Evolutionary conservation across 2,888 invertebrate species (phyloP).

Genomic region (Tipula unca): DNA sequence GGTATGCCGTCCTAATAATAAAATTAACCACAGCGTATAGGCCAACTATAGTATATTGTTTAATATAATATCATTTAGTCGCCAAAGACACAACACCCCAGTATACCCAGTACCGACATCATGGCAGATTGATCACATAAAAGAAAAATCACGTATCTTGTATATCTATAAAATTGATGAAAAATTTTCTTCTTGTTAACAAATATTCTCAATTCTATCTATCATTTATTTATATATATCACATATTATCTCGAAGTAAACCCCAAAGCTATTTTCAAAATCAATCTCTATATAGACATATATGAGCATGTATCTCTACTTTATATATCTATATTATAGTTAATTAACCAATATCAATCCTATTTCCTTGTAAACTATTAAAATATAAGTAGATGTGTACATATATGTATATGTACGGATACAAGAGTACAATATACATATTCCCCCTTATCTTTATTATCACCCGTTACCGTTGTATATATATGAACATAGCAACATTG

Average conservation of each 20-base stretch:
- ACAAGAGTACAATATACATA: background rate
- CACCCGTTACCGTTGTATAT: background rate
- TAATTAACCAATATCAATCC: background rate
- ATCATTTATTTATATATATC: background rate
- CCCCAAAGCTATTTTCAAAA: background rate
- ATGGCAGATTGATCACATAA: background rate
- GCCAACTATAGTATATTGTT: too few species aligned
- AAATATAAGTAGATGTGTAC: background rate
- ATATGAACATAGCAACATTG: background rate
- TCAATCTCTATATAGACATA: background rate
- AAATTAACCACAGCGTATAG: too few species aligned
- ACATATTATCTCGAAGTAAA: background rate
- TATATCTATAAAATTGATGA: background rate
- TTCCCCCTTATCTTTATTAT: background rate
- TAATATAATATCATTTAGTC: too few species aligned
- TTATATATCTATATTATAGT: background rate
- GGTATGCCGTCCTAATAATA: too few species aligned
- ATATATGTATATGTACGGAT: background rate
- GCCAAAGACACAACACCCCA: background rate
- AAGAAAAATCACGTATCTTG: background rate
- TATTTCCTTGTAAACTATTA: background rate
- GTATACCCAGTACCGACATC: background rate
- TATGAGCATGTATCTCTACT: background rate
- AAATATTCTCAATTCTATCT: conserved; percentile 2
- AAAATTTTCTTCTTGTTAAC: background rate